Evolutionary conservation across 2,113 vertebrate species (phyloP), one percentile per base, ranked within the genome.

Genomic region (Leuciscus idus): DNA sequence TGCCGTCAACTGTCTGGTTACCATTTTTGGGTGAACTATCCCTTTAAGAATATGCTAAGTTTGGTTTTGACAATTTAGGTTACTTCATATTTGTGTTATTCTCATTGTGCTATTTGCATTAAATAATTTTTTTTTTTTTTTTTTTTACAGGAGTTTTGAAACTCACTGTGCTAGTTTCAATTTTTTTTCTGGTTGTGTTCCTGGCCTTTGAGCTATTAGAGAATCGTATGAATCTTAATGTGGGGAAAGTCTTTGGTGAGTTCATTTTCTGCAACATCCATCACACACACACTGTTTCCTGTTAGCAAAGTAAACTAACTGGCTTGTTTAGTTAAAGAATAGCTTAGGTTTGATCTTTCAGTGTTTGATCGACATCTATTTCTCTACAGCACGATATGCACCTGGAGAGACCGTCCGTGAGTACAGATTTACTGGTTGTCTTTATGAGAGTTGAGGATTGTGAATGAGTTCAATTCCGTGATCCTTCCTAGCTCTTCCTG

Each of bases 171-270:
- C 90, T 98, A 2, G 17, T 97, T 70, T 93, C 93, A 62, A 92
- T 95, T 28, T 96, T 97, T 91, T 89, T 98, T 87, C 81, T 99
- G 21, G 96, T 92, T 0, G 95, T 96, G 85, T 98, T 98, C 91
- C 92, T 99, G 92, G 95, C 96, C 85, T 97, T 97, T 87, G 96
- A 99, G 91, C 95, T 99, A 85, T 94, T 99, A 70, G 96, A 98
- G 90, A 96, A 97, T 55, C 97, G 96, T 92, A 92, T 94, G 92
- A 96, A 98, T 88, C 93, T 97, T 68, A 96, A 93, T 79, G 90
- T 98, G 85, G 90, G 94, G 86, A 94, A 90, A 66, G 86, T 96
- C 15, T 95, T 98, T 87, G 95, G 98, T 99, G 94, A 97, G 96
- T 96, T 83, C 2, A n/a, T 2, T 3, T 48, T 74, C 4, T 70